Evolutionary conservation across 1,140 invertebrate genomes (phyloP).

Genomic region (Orussus abietinus): DNA sequence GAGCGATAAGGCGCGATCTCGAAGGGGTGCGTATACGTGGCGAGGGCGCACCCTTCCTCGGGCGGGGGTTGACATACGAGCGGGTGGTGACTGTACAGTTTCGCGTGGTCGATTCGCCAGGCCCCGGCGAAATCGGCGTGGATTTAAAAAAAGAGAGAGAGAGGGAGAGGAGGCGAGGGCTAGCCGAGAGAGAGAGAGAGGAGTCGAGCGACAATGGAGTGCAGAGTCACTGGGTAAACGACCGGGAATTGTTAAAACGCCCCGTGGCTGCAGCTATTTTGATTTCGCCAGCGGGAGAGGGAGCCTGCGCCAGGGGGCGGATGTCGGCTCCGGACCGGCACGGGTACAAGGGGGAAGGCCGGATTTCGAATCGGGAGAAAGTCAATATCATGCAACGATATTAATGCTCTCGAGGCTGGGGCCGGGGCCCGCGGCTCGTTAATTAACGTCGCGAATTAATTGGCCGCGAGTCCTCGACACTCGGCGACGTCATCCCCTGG

Average conservation of each 20-base stretch:
- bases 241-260: conserved; percentile 51
- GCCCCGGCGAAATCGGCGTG: conserved; percentile 28
- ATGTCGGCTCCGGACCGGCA: too few relatives aligned
- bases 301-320: conserved; percentile 6
- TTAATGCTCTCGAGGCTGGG: too few relatives aligned
- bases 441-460: too few relatives aligned
- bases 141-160: conserved; percentile 28
- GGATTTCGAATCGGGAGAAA: too few relatives aligned
- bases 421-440: too few relatives aligned
- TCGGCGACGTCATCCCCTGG: too few relatives aligned
- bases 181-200: conserved; percentile 18
- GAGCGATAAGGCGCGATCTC: too few relatives aligned
- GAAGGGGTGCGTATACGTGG: too few relatives aligned
- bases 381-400: too few relatives aligned
- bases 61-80: conserved; percentile 50
- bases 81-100: conserved; percentile 49
- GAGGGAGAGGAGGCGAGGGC: conserved; percentile 15
- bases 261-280: conserved; percentile 39
- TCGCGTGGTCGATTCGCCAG: conserved; percentile 42
- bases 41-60: conserved; percentile 23
- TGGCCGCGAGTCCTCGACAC: too few relatives aligned
- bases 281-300: conserved; percentile 29
- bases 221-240: conserved; percentile 55
- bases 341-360: too few relatives aligned
- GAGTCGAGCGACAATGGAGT: conserved; percentile 43